Percentiles rank a stretch among this genome's conserved stretches.
Evolutionary conservation across 1,140 invertebrate species (phyloP).

Genomic region (Rhagoletis zephyria): DNA sequence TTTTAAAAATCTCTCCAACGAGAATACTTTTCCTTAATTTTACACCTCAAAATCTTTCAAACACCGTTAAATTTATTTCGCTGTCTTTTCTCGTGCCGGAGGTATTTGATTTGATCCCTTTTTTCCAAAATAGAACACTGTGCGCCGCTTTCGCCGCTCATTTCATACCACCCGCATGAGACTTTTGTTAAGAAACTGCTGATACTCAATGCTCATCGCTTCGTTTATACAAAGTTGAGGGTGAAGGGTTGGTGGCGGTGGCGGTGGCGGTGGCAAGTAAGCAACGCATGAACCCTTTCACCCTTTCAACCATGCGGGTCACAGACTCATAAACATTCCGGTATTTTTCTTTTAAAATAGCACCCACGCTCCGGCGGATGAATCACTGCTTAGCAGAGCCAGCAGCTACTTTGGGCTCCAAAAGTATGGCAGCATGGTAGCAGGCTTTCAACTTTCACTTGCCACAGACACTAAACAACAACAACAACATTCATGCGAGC

Average conservation of each 20-base stretch:
- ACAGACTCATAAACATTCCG: constrained; percentile 53
- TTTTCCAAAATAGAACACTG: too few species aligned
- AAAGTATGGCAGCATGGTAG: background rate
- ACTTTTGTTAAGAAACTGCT: background rate
- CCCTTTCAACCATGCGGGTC: constrained; percentile 51
- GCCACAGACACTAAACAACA: background rate
- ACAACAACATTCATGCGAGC: background rate
- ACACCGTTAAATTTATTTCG: too few species aligned
- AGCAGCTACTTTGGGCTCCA: background rate
- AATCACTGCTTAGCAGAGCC: constrained; percentile 23
- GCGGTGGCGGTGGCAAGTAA: background rate
- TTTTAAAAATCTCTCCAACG: too few species aligned
- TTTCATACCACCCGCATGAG: background rate
- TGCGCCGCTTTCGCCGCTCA: background rate
- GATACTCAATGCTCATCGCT: background rate
- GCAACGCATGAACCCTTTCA: constrained; percentile 50
- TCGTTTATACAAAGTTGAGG: background rate
- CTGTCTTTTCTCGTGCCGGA: too few species aligned
- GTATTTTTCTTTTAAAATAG: constrained; percentile 41
- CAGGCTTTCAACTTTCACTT: constrained; percentile 29
- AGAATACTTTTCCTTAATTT: too few species aligned
- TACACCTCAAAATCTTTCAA: too few species aligned
- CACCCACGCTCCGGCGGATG: constrained; percentile 31
- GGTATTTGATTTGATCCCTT: too few species aligned
- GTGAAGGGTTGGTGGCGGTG: background rate